Evolutionary conservation across 1,140 invertebrate genomes (phyloP), one percentile per base, ranked within the genome.

Genomic region (Macrocentrus cingulum): DNA sequence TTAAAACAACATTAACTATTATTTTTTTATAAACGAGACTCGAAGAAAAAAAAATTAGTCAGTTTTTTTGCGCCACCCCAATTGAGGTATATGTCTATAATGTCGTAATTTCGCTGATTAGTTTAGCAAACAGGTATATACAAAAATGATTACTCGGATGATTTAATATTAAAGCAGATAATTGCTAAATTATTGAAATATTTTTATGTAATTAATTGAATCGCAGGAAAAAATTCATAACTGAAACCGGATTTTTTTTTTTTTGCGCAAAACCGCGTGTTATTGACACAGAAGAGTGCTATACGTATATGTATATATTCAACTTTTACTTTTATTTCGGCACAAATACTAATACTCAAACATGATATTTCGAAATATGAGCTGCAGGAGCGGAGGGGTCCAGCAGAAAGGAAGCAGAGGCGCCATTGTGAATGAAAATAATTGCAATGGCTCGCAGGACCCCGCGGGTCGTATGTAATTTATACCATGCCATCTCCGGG

Each of bases 341-440:
- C 15, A 42, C 41, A 42, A 42, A 16, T 16, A 7, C 41, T 3
- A 42, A 16, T 16, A 7, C 41, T 3, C 16, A 15, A 41, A 41
- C 7, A 16, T 41, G 16, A 13, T 7, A 29, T 29, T 29, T 29
- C 25, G 25, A 29, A 29, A 29, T 29, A 29, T 29, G 36, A 3
- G 11, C 11, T 39, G 36, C 4, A 15, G 3, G 3, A 39, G 8
- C 8, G 8, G 36, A 39, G 36, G 13, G 13, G 13, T n/a, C 13
- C 13, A 50, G 29, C 22, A 5, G 25, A 51, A 16, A 46, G 13
- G 37, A 59, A 39, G n/a, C n/a, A n/a, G 45, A 25, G 56, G 51
- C 53, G 61, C 61, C 61, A 62, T 62, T 62, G 61, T 62, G 61
- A 62, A 59, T 62, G 61, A 59, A 62, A 62, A 62, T 62, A 62